Conservation (phyloP, 2,113 vertebrate species). For the Ammodytes dubius region DNA sequence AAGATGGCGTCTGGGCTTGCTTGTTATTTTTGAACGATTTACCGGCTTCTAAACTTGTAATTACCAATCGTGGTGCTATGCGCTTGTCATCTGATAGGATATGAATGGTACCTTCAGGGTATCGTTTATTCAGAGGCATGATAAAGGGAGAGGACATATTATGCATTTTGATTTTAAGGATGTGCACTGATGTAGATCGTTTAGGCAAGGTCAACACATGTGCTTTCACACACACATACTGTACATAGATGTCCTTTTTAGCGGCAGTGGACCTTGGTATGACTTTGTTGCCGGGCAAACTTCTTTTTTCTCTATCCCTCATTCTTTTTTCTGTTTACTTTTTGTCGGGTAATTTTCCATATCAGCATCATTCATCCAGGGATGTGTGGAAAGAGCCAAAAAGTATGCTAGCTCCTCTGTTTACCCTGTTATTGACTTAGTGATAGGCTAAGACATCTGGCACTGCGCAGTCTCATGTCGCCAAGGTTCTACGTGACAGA, state of each 20-base stretch:
- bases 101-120: slow-evolving; percentile 6
- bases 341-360: slow-evolving; percentile 82
- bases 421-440: slow-evolving; percentile 87
- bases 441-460: slow-evolving; percentile 79
- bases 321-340: slow-evolving; percentile 82
- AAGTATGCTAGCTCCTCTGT: slow-evolving; percentile 79
- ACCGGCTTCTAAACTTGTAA: slow-evolving; percentile 18
- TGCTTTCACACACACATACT: slow-evolving; percentile 41
- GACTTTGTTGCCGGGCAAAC: slow-evolving; percentile 83
- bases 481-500: slow-evolving; percentile 82
- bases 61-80: not conserved
- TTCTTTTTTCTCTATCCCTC: slow-evolving; percentile 68
- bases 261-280: slow-evolving; percentile 82
- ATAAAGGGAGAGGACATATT: slow-evolving; percentile 13
- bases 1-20: slow-evolving; percentile 1
- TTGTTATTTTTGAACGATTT: slow-evolving; percentile 19
- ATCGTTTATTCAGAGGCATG: not conserved
- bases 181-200: slow-evolving; percentile 34
- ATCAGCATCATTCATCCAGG: slow-evolving; percentile 78
- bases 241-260: slow-evolving; percentile 24
- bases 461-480: slow-evolving; percentile 75
- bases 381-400: slow-evolving; percentile 82
- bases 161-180: slow-evolving; percentile 45
- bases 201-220: slow-evolving; percentile 50
- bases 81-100: slow-evolving; percentile 21